Base-by-base conservation (phyloP, 30 jellyfish, hydroid and myxozoan genomes). In the Nemopilema nomurai region DNA sequence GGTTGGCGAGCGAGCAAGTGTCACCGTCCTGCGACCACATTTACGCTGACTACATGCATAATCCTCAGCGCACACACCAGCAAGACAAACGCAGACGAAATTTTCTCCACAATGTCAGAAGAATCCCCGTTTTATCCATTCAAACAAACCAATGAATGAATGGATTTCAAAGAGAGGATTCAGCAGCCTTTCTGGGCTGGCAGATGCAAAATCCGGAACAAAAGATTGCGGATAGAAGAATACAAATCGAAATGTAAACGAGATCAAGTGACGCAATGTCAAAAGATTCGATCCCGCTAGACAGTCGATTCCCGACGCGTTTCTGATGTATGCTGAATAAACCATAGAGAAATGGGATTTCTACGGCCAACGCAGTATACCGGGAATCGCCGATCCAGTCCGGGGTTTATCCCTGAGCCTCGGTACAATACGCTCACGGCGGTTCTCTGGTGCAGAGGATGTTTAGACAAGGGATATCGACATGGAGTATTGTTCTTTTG, bases 101-200 rank as follows among this genome's bases (percentile, higher is more conserved):
- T 66, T 57, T 62, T 77, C 87, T 77, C 62, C 87, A 77, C 78
- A 64, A 13, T 17, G 49, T 32, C 67, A 32, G 22, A 51, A 51
- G 67, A 77, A 77, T 77, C 87, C 87, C 68, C 33, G 87, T 62
- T 77, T 41, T 73, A 73, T 30, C 83, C 83, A 73, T 33, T 73
- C 83, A 73, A 73, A 73, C 83, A 73, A 73, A 73, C 24, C 87
- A 77, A 77, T 77, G 87, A 77, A 77, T 77, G 87, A 77, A 77
- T 53, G 77, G 64, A 77, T 62, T 66, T 77, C 68, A 57, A 77
- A 77, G 83, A 65, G 83, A 30, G 83, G 83, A 41, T 73, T 73
- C 83, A 41, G n/a, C 69, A 19, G 83, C 33, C 53, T 73, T 41
- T 41, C 57, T 41, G 57, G 57, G 57, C 13, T 41, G 57, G 57